Percentiles rank a stretch among this genome's conserved stretches.
Conservation (phyloP, 2,113 vertebrate genomes). For the Chaetodon auriga region DNA sequence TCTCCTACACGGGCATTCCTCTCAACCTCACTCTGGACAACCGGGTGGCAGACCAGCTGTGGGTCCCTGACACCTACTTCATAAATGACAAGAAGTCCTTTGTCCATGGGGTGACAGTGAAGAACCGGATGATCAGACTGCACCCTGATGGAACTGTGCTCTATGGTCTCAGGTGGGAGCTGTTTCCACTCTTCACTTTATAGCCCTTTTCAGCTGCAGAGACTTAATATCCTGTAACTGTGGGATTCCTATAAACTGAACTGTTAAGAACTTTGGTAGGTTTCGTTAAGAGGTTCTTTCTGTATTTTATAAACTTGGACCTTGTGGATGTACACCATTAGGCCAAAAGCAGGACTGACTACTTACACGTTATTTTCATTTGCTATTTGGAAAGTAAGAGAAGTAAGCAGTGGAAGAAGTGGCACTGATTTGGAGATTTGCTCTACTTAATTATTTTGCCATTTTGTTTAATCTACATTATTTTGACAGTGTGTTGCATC, state of each 20-base stretch:
- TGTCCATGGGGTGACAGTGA: constrained; percentile 94
- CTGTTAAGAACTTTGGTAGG: background rate
- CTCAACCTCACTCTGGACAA: constrained; percentile 95
- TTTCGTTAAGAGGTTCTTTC: background rate
- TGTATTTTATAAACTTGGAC: background rate
- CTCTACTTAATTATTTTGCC: background rate
- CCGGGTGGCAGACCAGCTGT: constrained; percentile 93
- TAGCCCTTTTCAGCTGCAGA: background rate
- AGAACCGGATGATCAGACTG: constrained; percentile 95
- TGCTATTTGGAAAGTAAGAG: too few species aligned
- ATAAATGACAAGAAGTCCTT: constrained; percentile 96
- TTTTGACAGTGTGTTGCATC: too few species aligned
- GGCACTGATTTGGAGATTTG: too few species aligned
- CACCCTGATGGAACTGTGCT: constrained; percentile 95
- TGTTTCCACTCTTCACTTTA: background rate
- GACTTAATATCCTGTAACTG: too few species aligned
- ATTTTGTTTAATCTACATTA: background rate
- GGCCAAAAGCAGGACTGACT: too few species aligned
- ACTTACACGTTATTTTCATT: too few species aligned
- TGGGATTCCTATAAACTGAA: background rate
- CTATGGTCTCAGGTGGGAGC: constrained; percentile 90
- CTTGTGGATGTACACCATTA: background rate
- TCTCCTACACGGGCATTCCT: constrained; percentile 95
- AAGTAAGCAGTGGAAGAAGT: background rate
- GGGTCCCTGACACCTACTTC: constrained; percentile 96